Percentiles rank a stretch among this genome's conserved stretches.
phyloP scores from a whole-genome alignment of 2,888 invertebrate genomes.

The Galeopsomyia nigrocyanea region DNA sequence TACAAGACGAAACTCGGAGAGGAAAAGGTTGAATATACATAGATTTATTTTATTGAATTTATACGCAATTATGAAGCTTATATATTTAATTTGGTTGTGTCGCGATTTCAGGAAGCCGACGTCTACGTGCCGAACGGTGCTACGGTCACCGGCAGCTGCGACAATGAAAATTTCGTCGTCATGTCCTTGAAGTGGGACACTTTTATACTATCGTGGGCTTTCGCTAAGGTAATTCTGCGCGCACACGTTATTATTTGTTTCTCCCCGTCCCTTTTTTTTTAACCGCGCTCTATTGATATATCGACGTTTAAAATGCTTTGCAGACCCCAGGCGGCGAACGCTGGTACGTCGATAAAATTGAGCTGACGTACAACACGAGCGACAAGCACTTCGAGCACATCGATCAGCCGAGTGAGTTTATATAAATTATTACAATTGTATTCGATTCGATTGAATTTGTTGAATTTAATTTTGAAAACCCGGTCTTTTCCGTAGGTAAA shows the following conservation, averaged over 20 bases:
- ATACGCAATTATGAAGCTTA: background rate
- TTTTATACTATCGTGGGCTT: slow-evolving; percentile 81
- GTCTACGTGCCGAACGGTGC: slow-evolving; percentile 83
- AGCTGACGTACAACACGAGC: slow-evolving; percentile 79
- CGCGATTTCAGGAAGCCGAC: slow-evolving; percentile 76
- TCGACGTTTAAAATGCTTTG: slow-evolving; percentile 58
- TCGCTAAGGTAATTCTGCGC: slow-evolving; percentile 78
- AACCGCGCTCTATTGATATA: too few species aligned
- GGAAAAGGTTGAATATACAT: slow-evolving; percentile 65
- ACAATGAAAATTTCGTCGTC: slow-evolving; percentile 80
- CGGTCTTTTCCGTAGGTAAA: slow-evolving; percentile 60
- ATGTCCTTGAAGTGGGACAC: slow-evolving; percentile 82
- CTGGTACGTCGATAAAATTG: slow-evolving; percentile 87
- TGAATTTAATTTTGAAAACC: slow-evolving; percentile 19
- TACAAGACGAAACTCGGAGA: slow-evolving; percentile 80
- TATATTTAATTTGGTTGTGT: too few species aligned
- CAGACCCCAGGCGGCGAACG: slow-evolving; percentile 90
- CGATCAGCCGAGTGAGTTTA: slow-evolving; percentile 69
- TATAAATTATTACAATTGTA: too few species aligned
- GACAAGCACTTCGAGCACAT: slow-evolving; percentile 70
- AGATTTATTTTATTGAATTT: slow-evolving; percentile 1
- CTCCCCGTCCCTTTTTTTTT: too few species aligned
- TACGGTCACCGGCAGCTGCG: slow-evolving; percentile 80
- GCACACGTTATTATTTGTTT: too few species aligned
- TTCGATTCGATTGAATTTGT: background rate